Base-by-base conservation (phyloP, 2,113 vertebrate species). In the Baryphthengus martii region DNA sequence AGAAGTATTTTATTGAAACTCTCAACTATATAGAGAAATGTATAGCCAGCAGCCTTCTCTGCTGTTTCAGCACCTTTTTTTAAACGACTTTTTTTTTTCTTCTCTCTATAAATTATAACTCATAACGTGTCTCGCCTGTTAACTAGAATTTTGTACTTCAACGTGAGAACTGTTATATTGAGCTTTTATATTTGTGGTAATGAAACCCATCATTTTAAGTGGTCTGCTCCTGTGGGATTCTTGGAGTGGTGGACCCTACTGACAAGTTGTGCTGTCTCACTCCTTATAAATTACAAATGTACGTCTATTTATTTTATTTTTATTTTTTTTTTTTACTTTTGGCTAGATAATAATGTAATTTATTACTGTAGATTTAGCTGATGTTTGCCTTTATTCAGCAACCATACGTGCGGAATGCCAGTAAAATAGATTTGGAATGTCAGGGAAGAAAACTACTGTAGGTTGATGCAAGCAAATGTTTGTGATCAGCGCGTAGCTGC, bases 11-110 rank as follows among this genome's bases (percentile, higher is more conserved):
- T 87, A 91, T 92, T 96, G 84, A n/a, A 65, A 68, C 66, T 95
- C 71, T 97, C 88, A 95, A 50, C 79, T 96, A 81, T 79, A 31
- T 72, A 85, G 91, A 89, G 84, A 97, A 97, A 90, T 65, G 73
- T 94, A 33, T 29, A 83, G 87, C 96, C 94, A 94, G 97, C 93
- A 96, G 65, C 77, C 82, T 93, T 58, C 49, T 86, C 33, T 97
- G 96, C 97, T 96, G 74, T 29, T 80, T 98, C 96, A 97, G 97
- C 96, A 95, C 29, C 67, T 88, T 96, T 83, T 70, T 53, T 70
- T 7, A 56, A 72, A 90, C 74, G 84, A 37, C 23, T 55, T 65
- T 61, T 65, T 40, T 96, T n/a, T n/a, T n/a, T n/a, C n/a, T n/a
- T n/a, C n/a, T 91, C 72, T 59, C 49, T 94, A 50, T 71, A 79